Evolutionary conservation across 2,888 invertebrate genomes (phyloP).

Genomic region (Diaperis boleti): DNA sequence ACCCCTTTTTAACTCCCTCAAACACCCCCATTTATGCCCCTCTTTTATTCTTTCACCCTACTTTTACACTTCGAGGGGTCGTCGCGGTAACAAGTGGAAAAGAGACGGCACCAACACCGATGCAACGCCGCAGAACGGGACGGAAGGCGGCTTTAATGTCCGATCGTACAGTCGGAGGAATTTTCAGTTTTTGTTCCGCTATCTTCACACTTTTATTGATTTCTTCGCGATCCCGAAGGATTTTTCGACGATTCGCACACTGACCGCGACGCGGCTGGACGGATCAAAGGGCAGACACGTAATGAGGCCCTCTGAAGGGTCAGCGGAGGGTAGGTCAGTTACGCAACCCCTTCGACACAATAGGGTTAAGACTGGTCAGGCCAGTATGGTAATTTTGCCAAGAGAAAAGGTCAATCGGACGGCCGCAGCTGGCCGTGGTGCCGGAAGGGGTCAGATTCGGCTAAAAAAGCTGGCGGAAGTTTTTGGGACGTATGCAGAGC

Average conservation of each 20-base stretch:
- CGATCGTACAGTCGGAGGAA: conserved; percentile 54
- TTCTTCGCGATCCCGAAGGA: conserved; percentile 45
- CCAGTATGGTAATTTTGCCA: conserved; percentile 59
- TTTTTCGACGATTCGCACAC: not conserved
- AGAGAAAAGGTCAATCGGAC: conserved; percentile 50
- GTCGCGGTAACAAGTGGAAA: conserved; percentile 37
- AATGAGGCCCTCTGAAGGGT: conserved; percentile 43
- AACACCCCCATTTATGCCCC: conserved; percentile 63
- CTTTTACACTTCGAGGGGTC: conserved; percentile 64
- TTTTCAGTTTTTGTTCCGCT: conserved; percentile 56
- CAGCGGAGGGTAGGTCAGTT: conserved; percentile 52
- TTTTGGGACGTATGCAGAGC: too few relatives aligned
- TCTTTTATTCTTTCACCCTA: conserved; percentile 66
- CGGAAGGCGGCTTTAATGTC: conserved; percentile 48
- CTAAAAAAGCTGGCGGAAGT: too few relatives aligned
- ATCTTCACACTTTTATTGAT: conserved; percentile 56
- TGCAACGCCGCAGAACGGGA: conserved; percentile 33
- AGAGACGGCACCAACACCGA: conserved; percentile 36
- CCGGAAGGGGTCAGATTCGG: not conserved
- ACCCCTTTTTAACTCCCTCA: conserved; percentile 60
- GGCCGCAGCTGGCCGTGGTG: conserved; percentile 46
- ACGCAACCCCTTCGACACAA: conserved; percentile 46
- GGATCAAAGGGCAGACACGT: conserved; percentile 32
- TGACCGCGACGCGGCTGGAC: conserved; percentile 23
- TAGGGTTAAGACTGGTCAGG: conserved; percentile 59